Evolutionary conservation across 2,113 vertebrate species (phyloP), one percentile per base, ranked within the genome.

Genomic region (Rynchops niger): DNA sequence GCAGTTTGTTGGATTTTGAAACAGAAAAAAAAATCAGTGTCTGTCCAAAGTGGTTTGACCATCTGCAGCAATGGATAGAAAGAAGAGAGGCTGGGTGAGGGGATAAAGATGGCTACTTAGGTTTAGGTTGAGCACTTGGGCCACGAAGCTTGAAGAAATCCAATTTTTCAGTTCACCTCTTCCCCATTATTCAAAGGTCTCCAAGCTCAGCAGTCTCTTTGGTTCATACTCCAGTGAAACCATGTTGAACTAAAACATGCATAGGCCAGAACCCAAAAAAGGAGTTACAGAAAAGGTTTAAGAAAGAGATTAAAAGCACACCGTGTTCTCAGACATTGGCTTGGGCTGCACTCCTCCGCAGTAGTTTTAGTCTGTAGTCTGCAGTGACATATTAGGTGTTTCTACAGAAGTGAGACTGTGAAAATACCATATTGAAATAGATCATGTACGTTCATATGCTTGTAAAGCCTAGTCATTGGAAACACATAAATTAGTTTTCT

Each of bases 101-200:
- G 40, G 56, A 62, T 79, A 94, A 88, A 86, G 79, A 90, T 83
- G 78, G 40, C 38, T 53, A 21, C 82, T 93, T 63, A 80, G 8
- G 52, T 77, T 90, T 94, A 82, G 63, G 52, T 85, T 97, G 63
- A 85, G 63, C 36, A 83, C 49, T 86, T 72, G 53, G 56, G 10
- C 69, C 79, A 67, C 0, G 0, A 94, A 95, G 66, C 89, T 92
- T 96, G 86, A 96, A 95, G 55, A 88, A 97, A 96, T 97, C 65
- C 74, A 95, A 94, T 97, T 96, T 96, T 86, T 96, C 93, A 93
- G 82, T 95, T 96, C 91, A 93, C 49, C 23, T 96, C 66, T 92
- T 95, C 76, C 32, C 52, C 43, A 72, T 88, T 96, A 94, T 88
- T 87, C 63, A 93, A 94, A 81, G 38, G 80, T 88, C 66, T 95